phyloP scores from a whole-genome alignment of 2,888 invertebrate species.

The Periphyllus acericola region DNA sequence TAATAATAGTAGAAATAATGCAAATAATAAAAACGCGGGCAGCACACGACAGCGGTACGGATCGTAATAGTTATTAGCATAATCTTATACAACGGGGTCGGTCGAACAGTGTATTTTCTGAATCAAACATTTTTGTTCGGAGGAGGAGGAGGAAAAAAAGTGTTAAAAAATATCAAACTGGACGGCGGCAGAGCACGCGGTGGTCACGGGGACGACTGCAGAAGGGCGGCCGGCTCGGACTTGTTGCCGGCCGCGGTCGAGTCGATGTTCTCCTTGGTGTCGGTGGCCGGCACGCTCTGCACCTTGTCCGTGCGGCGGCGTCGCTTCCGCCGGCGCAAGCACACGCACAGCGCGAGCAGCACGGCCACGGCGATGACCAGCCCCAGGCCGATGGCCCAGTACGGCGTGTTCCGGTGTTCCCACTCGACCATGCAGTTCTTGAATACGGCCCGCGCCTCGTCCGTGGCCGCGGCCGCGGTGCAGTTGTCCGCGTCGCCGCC shows the following conservation, averaged over 20 bases:
- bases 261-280: slow-evolving; percentile 15
- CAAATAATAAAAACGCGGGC: too few relatives aligned
- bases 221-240: slow-evolving; percentile 36
- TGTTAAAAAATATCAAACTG: not conserved
- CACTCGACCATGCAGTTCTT: slow-evolving; percentile 50
- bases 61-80: too few relatives aligned
- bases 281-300: not conserved
- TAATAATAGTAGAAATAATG: too few relatives aligned
- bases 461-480: not conserved
- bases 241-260: not conserved
- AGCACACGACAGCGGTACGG: too few relatives aligned
- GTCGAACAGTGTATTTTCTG: too few relatives aligned
- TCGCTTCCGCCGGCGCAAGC: slow-evolving; percentile 26
- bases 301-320: not conserved
- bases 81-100: too few relatives aligned
- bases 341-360: slow-evolving; percentile 18
- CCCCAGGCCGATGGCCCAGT: slow-evolving; percentile 39
- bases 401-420: slow-evolving; percentile 56
- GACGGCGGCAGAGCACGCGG: not conserved
- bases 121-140: too few relatives aligned
- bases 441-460: slow-evolving; percentile 23
- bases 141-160: not conserved
- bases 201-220: not conserved
- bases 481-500: not conserved
- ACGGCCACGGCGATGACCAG: not conserved